These are phyloP conservation scores for Macquaria australasica DNA, from an alignment of 2,113 vertebrate genomes.

Conservation along the genomic window DNA sequence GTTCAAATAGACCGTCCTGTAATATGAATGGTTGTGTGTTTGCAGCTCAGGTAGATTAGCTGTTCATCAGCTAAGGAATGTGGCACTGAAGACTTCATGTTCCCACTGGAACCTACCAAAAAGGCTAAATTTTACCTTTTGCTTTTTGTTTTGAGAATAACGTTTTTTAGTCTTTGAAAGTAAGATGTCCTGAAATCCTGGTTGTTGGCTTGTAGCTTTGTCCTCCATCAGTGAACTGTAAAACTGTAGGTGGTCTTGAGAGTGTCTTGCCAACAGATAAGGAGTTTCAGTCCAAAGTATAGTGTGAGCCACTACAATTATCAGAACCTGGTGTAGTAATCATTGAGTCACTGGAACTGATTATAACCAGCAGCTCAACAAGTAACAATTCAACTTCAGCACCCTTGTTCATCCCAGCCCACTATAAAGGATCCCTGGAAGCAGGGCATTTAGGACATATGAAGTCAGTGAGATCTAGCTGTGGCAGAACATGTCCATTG, in stretches of 20 bases:
- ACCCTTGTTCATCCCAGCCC: not conserved
- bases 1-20: not conserved
- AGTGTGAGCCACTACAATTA: not conserved
- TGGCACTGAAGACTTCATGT: not conserved
- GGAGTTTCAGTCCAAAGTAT: conserved; percentile 12
- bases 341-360: conserved; percentile 21
- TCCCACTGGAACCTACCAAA: not conserved
- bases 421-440: not conserved
- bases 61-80: not conserved
- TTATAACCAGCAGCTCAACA: conserved; percentile 19
- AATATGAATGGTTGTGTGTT: conserved; percentile 8
- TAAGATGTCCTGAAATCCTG: not conserved
- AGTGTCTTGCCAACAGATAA: not conserved
- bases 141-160: conserved; percentile 8
- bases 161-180: not conserved
- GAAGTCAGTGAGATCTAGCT: conserved; percentile 24
- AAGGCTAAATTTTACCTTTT: not conserved
- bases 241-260: not conserved
- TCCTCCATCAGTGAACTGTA: not conserved
- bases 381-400: conserved; percentile 25
- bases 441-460: conserved; percentile 2
- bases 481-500: conserved; percentile 23
- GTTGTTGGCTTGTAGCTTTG: conserved; percentile 1
- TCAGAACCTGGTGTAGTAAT: not conserved
- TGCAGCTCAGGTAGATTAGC: not conserved